phyloP scores from a whole-genome alignment of 2,797 vertebrate species.

The Esox masquinongy region DNA sequence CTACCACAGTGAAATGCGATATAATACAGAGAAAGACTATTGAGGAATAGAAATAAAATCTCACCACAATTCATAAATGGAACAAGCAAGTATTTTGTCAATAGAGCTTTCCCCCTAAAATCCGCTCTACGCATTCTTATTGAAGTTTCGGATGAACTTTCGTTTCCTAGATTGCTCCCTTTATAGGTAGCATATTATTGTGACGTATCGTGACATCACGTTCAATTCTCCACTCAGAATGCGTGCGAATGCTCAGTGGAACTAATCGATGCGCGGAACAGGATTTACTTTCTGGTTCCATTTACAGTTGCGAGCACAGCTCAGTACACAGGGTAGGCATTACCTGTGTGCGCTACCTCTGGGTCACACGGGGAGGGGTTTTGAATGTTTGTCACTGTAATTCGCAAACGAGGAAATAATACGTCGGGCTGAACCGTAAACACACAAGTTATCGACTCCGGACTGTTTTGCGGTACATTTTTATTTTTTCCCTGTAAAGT shows the following conservation, averaged over 20 bases:
- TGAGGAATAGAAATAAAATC: too few relatives aligned
- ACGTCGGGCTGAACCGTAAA: conserved; percentile 20
- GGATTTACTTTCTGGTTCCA: neutral
- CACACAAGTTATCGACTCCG: conserved; percentile 45
- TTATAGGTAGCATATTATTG: neutral
- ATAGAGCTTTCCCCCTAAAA: too few relatives aligned
- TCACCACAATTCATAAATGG: too few relatives aligned
- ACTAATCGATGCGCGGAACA: conserved; percentile 5
- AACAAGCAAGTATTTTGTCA: too few relatives aligned
- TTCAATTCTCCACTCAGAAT: conserved; percentile 12
- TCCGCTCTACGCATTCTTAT: neutral
- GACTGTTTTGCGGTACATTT: conserved; percentile 7
- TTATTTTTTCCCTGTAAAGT: neutral
- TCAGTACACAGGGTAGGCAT: conserved; percentile 25
- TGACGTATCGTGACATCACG: conserved; percentile 32
- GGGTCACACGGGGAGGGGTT: conserved; percentile 15
- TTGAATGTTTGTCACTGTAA: conserved; percentile 16
- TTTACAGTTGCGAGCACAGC: neutral
- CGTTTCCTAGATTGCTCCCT: neutral
- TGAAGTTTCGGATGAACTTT: neutral
- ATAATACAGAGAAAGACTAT: too few relatives aligned
- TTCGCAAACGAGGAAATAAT: conserved; percentile 17
- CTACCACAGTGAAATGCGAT: too few relatives aligned
- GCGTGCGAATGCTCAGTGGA: conserved; percentile 6
- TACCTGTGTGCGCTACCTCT: conserved; percentile 16